phyloP scores from a whole-genome alignment of 2,797 vertebrate genomes.

The Oreortyx pictus region DNA sequence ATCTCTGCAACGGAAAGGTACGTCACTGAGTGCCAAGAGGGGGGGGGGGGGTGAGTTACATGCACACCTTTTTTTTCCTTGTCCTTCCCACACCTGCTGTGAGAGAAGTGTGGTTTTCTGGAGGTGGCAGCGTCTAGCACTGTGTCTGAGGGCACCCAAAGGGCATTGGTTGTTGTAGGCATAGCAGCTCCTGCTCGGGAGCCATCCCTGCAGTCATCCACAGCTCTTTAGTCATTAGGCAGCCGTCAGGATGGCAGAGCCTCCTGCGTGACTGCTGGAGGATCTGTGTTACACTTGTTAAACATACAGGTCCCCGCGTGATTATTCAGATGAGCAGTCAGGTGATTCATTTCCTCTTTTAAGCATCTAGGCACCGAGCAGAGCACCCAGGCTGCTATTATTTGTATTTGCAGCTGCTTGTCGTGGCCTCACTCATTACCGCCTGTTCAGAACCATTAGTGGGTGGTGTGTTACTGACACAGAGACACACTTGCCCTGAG shows the following conservation, averaged over 20 bases:
- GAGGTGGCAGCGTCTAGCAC: background rate
- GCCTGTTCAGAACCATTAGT: background rate
- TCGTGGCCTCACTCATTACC: slow-evolving; percentile 18
- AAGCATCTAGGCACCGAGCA: background rate
- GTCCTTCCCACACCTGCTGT: background rate
- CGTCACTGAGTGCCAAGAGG: background rate
- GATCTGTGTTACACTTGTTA: background rate
- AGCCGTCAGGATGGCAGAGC: background rate
- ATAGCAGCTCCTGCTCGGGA: background rate
- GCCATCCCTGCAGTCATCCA: background rate
- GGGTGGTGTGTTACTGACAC: background rate
- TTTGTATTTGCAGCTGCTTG: background rate
- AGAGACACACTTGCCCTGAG: slow-evolving; percentile 24
- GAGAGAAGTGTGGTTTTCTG: background rate
- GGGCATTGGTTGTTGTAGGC: background rate
- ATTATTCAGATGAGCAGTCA: background rate
- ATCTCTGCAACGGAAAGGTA: background rate
- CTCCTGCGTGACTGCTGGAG: background rate
- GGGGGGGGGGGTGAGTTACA: background rate
- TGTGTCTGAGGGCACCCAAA: background rate
- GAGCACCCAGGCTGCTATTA: background rate
- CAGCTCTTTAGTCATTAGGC: background rate
- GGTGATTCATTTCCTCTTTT: slow-evolving; percentile 17
- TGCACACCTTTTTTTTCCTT: background rate
- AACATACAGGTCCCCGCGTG: background rate